phyloP scores from a whole-genome alignment of 1,140 invertebrate genomes.

The Battus philenor region DNA sequence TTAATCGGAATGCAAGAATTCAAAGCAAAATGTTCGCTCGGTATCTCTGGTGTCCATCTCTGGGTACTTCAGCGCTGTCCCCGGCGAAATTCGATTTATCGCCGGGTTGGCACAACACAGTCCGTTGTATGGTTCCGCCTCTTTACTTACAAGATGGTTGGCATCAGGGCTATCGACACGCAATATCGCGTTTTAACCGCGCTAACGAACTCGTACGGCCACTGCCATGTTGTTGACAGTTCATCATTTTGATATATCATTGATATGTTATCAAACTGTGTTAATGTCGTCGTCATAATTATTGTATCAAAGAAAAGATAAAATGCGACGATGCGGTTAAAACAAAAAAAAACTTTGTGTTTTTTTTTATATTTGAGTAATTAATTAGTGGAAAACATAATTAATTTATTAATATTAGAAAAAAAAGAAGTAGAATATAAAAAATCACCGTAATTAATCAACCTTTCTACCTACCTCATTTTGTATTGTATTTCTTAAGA shows the following conservation, averaged over 20 bases:
- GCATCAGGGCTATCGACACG: constrained; percentile 44
- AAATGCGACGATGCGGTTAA: too few relatives aligned
- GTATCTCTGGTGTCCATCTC: constrained; percentile 53
- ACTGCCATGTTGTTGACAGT: constrained; percentile 21
- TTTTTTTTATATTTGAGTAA: too few relatives aligned
- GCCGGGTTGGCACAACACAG: constrained; percentile 48
- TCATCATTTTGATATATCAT: constrained; percentile 21
- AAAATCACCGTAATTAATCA: too few relatives aligned
- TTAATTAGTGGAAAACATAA: too few relatives aligned
- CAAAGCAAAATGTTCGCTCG: constrained; percentile 39
- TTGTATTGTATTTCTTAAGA: too few relatives aligned
- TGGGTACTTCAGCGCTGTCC: constrained; percentile 48
- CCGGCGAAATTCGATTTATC: constrained; percentile 65
- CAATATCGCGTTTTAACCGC: constrained; percentile 27
- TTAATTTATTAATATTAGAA: too few relatives aligned
- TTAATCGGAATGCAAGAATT: constrained; percentile 26
- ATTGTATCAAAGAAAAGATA: not conserved
- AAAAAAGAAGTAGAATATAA: too few relatives aligned
- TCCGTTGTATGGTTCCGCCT: constrained; percentile 59
- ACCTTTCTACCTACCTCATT: too few relatives aligned
- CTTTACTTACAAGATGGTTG: constrained; percentile 36
- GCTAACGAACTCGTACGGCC: constrained; percentile 40
- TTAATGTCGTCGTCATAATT: too few relatives aligned
- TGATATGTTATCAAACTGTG: constrained; percentile 5
- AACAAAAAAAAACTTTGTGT: too few relatives aligned